Percentiles rank a stretch among this genome's conserved stretches.
phyloP scores from a whole-genome alignment of 2,888 invertebrate genomes.

The Mesorhabditis spiculigera region DNA sequence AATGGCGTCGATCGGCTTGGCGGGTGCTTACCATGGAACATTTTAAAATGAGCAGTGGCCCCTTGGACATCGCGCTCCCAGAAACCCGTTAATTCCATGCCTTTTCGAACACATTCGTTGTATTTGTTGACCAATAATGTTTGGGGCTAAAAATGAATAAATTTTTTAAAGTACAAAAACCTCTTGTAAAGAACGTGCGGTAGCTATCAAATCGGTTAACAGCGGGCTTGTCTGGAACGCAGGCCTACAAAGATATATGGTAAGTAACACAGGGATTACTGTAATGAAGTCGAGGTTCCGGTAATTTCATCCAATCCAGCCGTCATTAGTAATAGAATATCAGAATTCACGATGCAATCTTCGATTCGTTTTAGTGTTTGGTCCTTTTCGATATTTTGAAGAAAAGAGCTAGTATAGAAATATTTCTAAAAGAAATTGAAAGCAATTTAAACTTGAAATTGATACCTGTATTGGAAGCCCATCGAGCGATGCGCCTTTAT shows the following conservation, averaged over 20 bases:
- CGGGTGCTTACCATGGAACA: not conserved
- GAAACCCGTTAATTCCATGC: not conserved
- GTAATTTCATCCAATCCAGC: not conserved
- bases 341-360: not conserved
- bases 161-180: not conserved
- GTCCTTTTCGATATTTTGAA: not conserved
- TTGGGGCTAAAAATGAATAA: not conserved
- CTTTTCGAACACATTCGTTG: not conserved
- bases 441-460: not conserved
- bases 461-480: not conserved
- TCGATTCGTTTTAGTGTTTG: not conserved
- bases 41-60: not conserved
- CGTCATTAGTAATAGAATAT: not conserved
- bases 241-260: not conserved
- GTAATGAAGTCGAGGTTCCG: not conserved
- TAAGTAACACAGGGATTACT: not conserved
- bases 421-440: constrained; percentile 3
- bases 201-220: not conserved
- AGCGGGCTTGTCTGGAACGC: not conserved
- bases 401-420: not conserved
- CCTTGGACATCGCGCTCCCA: not conserved
- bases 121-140: not conserved
- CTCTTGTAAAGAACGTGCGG: not conserved
- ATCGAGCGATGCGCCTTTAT: not conserved
- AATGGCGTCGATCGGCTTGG: no score